Conservation (phyloP, 2,113 vertebrate species). For the Daphoenositta chrysoptera region DNA sequence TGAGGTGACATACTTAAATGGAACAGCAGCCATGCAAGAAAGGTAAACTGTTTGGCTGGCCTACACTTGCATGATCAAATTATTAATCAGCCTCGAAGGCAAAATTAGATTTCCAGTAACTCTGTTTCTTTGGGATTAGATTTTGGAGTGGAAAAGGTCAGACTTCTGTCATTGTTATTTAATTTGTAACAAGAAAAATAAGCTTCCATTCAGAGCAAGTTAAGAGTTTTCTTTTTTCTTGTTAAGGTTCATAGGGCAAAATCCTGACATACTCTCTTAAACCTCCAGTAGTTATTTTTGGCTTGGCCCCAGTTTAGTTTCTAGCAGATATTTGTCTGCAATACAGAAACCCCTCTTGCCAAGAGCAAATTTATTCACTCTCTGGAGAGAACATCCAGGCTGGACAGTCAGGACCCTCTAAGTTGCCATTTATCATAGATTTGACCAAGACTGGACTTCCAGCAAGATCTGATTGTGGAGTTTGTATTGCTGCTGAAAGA, state of each 20-base stretch:
- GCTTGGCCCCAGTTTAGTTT: background rate
- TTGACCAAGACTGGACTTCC: background rate
- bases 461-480: background rate
- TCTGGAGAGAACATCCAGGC: background rate
- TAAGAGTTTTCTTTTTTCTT: slow-evolving; percentile 19
- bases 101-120: slow-evolving; percentile 51
- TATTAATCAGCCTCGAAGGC: slow-evolving; percentile 25
- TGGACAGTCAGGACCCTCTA: background rate
- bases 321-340: background rate
- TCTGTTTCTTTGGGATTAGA: slow-evolving; percentile 34
- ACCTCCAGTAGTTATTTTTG: background rate
- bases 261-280: background rate
- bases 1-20: background rate
- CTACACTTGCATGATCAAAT: background rate
- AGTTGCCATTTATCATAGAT: background rate
- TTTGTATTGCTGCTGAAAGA: background rate
- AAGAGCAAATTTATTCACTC: background rate
- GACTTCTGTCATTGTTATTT: slow-evolving; percentile 22
- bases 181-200: slow-evolving; percentile 38
- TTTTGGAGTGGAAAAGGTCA: slow-evolving; percentile 54
- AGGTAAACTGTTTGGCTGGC: slow-evolving; percentile 20
- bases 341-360: background rate
- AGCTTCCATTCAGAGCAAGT: background rate
- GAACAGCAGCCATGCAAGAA: slow-evolving; percentile 5
- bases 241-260: background rate